Base-by-base conservation (phyloP, 2,888 invertebrate species). In the Cheilosia vernalis region DNA sequence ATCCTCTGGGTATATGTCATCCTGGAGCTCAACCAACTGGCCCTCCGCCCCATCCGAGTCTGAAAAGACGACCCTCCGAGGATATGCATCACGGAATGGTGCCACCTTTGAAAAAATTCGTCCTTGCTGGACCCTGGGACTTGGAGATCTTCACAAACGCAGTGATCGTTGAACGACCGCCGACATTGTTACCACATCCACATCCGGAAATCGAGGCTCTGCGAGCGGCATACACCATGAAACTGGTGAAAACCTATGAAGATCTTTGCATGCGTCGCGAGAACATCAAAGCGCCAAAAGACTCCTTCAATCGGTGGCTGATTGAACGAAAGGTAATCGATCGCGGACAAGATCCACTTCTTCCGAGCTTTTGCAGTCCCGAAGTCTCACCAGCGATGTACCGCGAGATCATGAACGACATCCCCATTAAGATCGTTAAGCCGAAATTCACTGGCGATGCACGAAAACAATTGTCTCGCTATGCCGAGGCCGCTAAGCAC, bases 381-480 rank as follows among this genome's bases (percentile, higher is more conserved):
- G 98, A 98, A 93, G 96, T 99, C 88, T 98, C 98, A 5, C 95
- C 95, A 90, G 96, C 97, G 1, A 98, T 99, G 98, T 98, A 98
- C 92, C 95, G 97, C 87, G 99, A 99, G 93, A 98, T 99, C 69
- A 98, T 99, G 98, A 97, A 98, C 92, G 98, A 99, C 92, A 98
- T 99, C 90, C 99, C 99, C 10, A 97, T 99, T 81, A 98, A 98
- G 92, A 94, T 99, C 80, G 95, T 97, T n/a, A 96, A 98, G 91
- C 98, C 98, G 9, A 98, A 98, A 92, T 98, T 97, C 90, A 97
- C 98, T 3, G 97, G 88, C 47, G 99, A 99, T 93, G 98, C 98
- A 0, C 94, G 98, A 40, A 98, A 98, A 91, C 98, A 99, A 90
- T 93, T 99, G 27, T 96, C 97, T 3, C 94, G 96, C 69, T 99